A percentile compares a stretch with the other conserved stretches of the same genome.
Conservation (phyloP, 2,113 vertebrate genomes). For the Diadophis punctatus region DNA sequence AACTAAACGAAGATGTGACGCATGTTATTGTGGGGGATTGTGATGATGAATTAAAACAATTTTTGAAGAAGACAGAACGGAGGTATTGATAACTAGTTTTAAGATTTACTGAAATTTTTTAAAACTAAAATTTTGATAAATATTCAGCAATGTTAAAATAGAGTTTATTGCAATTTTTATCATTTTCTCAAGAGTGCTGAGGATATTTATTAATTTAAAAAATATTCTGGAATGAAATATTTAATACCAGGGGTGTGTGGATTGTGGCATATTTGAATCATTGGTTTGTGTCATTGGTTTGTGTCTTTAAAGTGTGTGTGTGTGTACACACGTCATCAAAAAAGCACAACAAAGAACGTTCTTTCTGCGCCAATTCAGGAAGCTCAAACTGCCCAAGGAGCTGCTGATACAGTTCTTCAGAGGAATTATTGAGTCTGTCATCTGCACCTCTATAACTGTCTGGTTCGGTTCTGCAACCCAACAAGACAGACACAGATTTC, state of each 20-base stretch:
- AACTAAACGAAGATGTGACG: constrained; percentile 89
- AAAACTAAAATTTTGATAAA: neutral
- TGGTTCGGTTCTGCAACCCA: too few species aligned
- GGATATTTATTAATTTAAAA: neutral
- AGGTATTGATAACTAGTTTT: constrained; percentile 71
- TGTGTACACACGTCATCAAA: too few species aligned
- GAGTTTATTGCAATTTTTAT: neutral
- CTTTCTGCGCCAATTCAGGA: too few species aligned
- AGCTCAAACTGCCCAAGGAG: too few species aligned
- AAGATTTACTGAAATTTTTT: neutral
- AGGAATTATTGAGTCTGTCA: too few species aligned
- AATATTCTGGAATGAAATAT: neutral
- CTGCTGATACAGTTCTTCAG: too few species aligned
- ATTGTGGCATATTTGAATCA: neutral
- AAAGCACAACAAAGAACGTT: too few species aligned
- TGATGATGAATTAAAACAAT: constrained; percentile 80
- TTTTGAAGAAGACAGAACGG: constrained; percentile 79
- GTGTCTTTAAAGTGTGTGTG: neutral
- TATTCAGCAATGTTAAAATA: neutral
- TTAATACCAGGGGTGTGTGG: neutral
- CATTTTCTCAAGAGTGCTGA: neutral
- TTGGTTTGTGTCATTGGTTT: neutral
- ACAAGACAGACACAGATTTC: too few species aligned
- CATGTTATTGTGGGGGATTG: constrained; percentile 88
- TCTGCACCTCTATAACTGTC: too few species aligned